These are phyloP conservation scores for Bradypodion ventrale DNA, from an alignment of 2,797 vertebrate genomes.

Conservation along the genomic window DNA sequence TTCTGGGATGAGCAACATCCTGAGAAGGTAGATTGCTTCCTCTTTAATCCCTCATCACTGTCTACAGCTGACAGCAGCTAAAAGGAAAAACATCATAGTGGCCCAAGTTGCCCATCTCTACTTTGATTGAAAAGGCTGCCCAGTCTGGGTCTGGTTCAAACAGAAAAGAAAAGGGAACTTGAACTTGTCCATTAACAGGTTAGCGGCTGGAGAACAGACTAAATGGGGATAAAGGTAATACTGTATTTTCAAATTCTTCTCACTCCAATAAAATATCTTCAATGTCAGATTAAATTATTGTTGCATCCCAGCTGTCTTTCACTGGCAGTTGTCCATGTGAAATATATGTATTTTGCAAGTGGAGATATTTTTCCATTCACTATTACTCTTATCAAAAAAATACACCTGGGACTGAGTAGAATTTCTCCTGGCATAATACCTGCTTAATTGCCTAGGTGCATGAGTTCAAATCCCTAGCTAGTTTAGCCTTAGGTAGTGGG, in stretches of 20 bases:
- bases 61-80: no score
- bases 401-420: slow-evolving; percentile 3
- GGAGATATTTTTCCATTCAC: not conserved
- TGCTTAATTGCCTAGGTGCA: slow-evolving; percentile 42
- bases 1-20: no score
- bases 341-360: not conserved
- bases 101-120: no score
- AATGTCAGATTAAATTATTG: not conserved
- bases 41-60: no score
- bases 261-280: not conserved
- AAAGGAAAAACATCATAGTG: no score
- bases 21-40: no score
- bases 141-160: not conserved
- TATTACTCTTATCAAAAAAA: not conserved
- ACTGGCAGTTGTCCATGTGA: not conserved
- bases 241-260: not conserved
- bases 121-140: not conserved
- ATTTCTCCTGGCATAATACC: slow-evolving; percentile 35
- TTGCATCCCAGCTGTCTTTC: not conserved
- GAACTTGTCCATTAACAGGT: not conserved
- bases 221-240: not conserved
- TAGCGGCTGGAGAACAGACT: not conserved
- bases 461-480: not conserved
- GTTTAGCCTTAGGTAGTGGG: slow-evolving; percentile 47
- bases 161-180: not conserved